Base-by-base conservation (phyloP, 2,797 vertebrate species). In the Alexandromys oeconomus region DNA sequence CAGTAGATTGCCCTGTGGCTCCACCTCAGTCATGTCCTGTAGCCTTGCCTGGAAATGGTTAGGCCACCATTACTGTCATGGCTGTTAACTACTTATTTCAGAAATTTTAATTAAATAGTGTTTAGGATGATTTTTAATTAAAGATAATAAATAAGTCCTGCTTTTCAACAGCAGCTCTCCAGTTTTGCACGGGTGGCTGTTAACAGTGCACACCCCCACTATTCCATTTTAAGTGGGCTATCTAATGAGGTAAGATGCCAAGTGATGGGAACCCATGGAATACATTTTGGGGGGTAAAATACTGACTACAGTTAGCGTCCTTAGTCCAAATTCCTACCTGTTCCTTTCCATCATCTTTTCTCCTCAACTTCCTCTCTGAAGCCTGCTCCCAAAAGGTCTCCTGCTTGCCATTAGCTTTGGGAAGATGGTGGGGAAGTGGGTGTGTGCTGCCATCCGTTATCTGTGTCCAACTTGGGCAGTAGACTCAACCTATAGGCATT, bases 171-270 rank as follows among this genome's bases (percentile, higher is more conserved):
- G 79, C 9, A 92, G 87, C 6, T 48, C 93, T n/a, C 76, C 76
- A 48, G 34, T 90, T 96, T 92, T 54, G 34, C 84, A 84, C 88
- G 96, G 94, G 95, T 95, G 90, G 90, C 23, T 93, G 37, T 96
- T 97, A 96, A 96, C 46, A 96, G 97, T 13, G 48, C 48, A 51
- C 48, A 51, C 12, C 93, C 87, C 89, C 81, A 95, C 92, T 96
- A 79, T 81, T 93, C 90, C 48, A n/a, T 94, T 92, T 92, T 95
- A 96, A 96, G 65, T 96, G 90, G 96, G 92, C 92, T 93, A 40
- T 89, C 97, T 94, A 91, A 74, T 89, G 69, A 93, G 69, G 76
- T 77, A 43, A 95, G 87, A 87, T 61, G 57, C 92, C 79, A 82
- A 51, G 57, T 84, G 80, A 93, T 54, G 86, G 40, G 31, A 54